Evolutionary conservation across 2,113 vertebrate genomes (phyloP).

Genomic region (Alexandromys fortis): DNA sequence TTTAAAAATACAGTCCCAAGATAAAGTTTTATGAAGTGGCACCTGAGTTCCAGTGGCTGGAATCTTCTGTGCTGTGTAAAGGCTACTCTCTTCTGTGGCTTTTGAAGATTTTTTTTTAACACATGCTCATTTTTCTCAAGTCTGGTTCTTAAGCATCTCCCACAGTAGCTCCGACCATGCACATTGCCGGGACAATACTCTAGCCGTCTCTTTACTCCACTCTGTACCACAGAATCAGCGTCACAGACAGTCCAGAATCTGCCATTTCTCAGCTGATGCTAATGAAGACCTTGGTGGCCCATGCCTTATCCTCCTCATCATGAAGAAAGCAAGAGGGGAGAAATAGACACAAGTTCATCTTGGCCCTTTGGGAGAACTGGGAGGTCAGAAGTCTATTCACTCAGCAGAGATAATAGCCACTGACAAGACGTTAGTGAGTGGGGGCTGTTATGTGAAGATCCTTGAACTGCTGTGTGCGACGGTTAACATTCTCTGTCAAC

Average conservation of each 20-base stretch:
- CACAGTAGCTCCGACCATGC: not conserved
- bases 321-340: not conserved
- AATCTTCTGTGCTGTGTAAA: not conserved
- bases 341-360: not conserved
- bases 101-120: not conserved
- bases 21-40: constrained; percentile 4
- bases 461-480: not conserved
- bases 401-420: not conserved
- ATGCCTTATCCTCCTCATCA: not conserved
- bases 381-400: not conserved
- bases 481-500: not conserved
- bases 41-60: not conserved
- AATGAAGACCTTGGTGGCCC: not conserved
- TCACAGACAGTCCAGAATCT: not conserved
- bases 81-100: not conserved
- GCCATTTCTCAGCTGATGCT: not conserved
- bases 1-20: not conserved
- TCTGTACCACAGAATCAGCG: not conserved
- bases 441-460: not conserved
- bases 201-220: not conserved
- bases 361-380: not conserved
- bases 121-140: not conserved
- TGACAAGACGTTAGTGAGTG: not conserved
- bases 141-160: not conserved
- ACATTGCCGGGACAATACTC: constrained; percentile 15